These are phyloP conservation scores for Epinotia brunnichana DNA, from an alignment of 2,888 invertebrate species.

Conservation along the genomic window DNA sequence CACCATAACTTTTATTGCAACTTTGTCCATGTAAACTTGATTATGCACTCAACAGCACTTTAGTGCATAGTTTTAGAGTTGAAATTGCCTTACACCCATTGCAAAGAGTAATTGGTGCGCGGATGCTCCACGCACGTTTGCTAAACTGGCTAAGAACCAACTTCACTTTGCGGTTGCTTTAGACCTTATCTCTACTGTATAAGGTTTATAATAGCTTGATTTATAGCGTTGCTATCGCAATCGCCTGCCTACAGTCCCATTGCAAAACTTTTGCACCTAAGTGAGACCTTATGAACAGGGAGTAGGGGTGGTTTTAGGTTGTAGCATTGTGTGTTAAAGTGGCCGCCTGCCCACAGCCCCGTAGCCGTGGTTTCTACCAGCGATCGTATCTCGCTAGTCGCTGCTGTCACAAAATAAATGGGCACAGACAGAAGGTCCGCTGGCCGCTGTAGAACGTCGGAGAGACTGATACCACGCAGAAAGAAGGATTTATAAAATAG, in stretches of 20 bases:
- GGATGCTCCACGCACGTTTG: constrained; percentile 33
- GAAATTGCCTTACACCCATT: background rate
- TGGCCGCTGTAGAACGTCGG: background rate
- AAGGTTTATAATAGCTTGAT: background rate
- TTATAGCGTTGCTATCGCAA: background rate
- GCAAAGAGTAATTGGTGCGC: background rate
- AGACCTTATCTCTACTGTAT: background rate
- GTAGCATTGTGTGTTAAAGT: background rate
- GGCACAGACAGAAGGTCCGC: constrained; percentile 1
- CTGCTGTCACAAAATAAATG: constrained; percentile 2
- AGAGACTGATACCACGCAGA: background rate
- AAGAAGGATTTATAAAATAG: background rate
- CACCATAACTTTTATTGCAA: background rate
- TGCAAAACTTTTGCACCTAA: background rate
- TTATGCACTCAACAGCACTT: background rate
- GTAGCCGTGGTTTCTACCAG: constrained; percentile 26
- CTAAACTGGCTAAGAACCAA: constrained; percentile 29
- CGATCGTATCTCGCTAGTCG: constrained; percentile 13
- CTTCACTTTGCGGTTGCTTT: constrained; percentile 1
- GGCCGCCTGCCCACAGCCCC: constrained; percentile 17
- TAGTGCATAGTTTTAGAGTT: background rate
- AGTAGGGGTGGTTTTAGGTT: background rate
- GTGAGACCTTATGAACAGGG: background rate
- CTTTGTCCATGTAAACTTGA: background rate
- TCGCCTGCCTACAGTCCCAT: background rate